Conservation (phyloP, 92 coral and sea anemone genomes). For the Phenganax stokvisi region DNA sequence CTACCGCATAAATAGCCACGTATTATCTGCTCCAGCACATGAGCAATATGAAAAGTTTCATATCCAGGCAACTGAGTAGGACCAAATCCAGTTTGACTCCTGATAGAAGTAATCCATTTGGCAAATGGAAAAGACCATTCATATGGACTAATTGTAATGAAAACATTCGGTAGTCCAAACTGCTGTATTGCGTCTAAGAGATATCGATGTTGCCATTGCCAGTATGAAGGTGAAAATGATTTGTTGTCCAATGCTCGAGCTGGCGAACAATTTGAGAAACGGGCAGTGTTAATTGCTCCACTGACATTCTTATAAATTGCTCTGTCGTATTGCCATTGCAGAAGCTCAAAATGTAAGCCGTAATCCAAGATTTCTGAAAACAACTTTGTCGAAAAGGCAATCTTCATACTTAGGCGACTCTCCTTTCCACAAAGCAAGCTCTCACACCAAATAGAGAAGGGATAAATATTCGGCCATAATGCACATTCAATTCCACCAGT, state of each 20-base stretch:
- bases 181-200: constrained; percentile 17
- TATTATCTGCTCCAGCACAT: constrained; percentile 32
- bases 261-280: constrained; percentile 17
- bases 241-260: constrained; percentile 28
- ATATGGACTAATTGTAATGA: constrained; percentile 26
- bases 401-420: constrained; percentile 26
- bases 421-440: background rate
- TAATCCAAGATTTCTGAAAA: background rate
- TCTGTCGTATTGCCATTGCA: constrained; percentile 55
- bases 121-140: constrained; percentile 37
- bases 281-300: constrained; percentile 45
- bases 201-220: constrained; percentile 37
- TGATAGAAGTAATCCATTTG: background rate
- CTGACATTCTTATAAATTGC: constrained; percentile 49
- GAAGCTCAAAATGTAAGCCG: constrained; percentile 17
- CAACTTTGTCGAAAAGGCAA: constrained; percentile 17
- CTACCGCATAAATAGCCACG: constrained; percentile 43
- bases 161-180: constrained; percentile 16
- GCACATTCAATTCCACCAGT: background rate
- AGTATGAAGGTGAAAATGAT: background rate
- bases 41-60: constrained; percentile 36
- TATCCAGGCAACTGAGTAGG: constrained; percentile 31
- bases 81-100: constrained; percentile 2
- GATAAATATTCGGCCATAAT: constrained; percentile 4
- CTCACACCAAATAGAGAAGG: background rate